Base-by-base conservation (phyloP, 2,113 vertebrate species). In the Sialia sialis region DNA sequence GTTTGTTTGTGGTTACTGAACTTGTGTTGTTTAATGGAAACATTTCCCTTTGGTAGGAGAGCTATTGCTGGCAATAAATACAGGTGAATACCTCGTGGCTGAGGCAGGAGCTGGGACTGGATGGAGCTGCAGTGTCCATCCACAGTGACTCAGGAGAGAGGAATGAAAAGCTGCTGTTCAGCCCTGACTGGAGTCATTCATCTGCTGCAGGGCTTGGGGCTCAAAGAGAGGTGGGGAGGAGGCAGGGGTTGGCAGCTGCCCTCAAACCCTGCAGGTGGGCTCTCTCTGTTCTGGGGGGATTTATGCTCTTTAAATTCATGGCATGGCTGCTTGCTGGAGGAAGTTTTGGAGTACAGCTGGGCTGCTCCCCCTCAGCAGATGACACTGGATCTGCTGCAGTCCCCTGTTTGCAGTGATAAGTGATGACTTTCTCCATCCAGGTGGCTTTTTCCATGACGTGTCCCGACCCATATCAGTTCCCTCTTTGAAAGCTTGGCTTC, bases 11-110 rank as follows among this genome's bases (percentile, higher is more conserved):
- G 70, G 70, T 59, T 59, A 55, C 66, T 82, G 89, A 56, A 43
- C 77, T 89, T 11, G 21, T 69, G 66, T 69, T 92, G 70, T 73
- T 91, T 89, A 85, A 67, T 77, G 51, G 70, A 93, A 90, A 69
- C 62, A 25, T 10, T 79, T 94, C 51, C 46, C 46, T 90, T 85
- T 54, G 56, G 29, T 76, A 74, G 87, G 78, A 66, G 41, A 87
- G 41, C 64, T 87, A 5, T 46, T 48, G 81, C 49, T 75, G 17
- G 63, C 66, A 41, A 52, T 51, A 91, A 85, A 85, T 10, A 11
- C 32, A 58, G 46, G 36, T 27, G 25, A 32, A 16, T 32, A 32
- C 10, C 51, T 90, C 0, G 1, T 29, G 49, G 29, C 23, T 10
- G 32, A 70, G 83, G 51, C 68, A 55, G 69, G 29, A 83, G 49